A percentile compares a stretch with the other conserved stretches of the same genome.
phyloP scores from a whole-genome alignment of 2,113 vertebrate species.

The Narcine bancroftii region DNA sequence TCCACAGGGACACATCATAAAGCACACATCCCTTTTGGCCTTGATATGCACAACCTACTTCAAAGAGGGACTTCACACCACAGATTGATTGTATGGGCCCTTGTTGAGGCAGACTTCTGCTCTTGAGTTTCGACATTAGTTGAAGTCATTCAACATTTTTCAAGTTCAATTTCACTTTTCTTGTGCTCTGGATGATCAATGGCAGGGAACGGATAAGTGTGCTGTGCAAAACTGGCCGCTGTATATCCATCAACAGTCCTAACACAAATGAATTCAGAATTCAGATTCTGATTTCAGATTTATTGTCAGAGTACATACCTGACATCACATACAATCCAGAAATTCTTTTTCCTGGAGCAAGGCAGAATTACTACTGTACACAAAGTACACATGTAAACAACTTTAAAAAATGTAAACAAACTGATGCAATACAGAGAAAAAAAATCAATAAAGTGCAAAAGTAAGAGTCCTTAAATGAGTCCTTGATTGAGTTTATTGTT shows the following conservation, averaged over 20 bases:
- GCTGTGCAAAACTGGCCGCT: background rate
- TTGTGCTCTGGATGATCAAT: background rate
- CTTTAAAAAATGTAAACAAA: too few species aligned
- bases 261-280: too few species aligned
- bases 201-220: background rate
- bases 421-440: too few species aligned
- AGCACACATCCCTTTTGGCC: conserved; percentile 35
- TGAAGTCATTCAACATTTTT: conserved; percentile 30
- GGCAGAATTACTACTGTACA: too few species aligned
- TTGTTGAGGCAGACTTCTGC: conserved; percentile 28
- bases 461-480: too few species aligned
- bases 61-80: conserved; percentile 37
- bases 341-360: too few species aligned
- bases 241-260: background rate
- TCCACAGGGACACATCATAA: conserved; percentile 33
- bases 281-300: too few species aligned
- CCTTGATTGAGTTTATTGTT: too few species aligned
- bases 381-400: too few species aligned
- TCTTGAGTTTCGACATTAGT: conserved; percentile 8
- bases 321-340: too few species aligned
- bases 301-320: too few species aligned
- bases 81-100: conserved; percentile 28
- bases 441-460: too few species aligned
- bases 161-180: conserved; percentile 30
- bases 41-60: conserved; percentile 34